Conservation (phyloP, 2,797 vertebrate species). For the Coreius guichenoti region DNA sequence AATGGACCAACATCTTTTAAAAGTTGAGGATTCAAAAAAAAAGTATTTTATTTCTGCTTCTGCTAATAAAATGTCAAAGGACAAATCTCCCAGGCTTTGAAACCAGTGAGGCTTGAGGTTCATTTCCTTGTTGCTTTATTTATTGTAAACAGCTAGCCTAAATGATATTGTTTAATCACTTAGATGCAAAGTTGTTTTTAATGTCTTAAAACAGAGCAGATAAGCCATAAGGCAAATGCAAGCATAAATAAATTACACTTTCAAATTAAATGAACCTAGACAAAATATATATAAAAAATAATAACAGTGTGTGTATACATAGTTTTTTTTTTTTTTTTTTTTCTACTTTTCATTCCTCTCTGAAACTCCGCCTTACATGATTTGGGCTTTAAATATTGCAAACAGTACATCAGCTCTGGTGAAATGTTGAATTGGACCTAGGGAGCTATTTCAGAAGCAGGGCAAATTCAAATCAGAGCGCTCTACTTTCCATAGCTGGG, state of each 20-base stretch:
- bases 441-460: conserved; percentile 70
- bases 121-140: conserved; percentile 26
- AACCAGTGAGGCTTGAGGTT: conserved; percentile 45
- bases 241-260: not conserved
- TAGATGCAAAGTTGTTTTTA: not conserved
- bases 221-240: not conserved
- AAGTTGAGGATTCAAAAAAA: conserved; percentile 73
- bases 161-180: conserved; percentile 10
- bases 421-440: conserved; percentile 54
- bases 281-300: not conserved
- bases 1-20: conserved; percentile 89
- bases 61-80: conserved; percentile 72
- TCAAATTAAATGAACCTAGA: not conserved
- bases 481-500: conserved; percentile 75
- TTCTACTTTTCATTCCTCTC: not conserved
- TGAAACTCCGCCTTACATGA: not conserved
- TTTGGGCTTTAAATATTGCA: conserved; percentile 31
- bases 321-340: not conserved
- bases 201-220: not conserved
- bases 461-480: conserved; percentile 71
- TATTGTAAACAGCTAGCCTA: conserved; percentile 17
- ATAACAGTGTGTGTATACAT: not conserved
- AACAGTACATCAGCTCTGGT: conserved; percentile 36
- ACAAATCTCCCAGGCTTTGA: conserved; percentile 58
- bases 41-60: conserved; percentile 75